phyloP scores from a whole-genome alignment of 30 jellyfish, hydroid and myxozoan genomes.

The Sanderia malayensis region DNA sequence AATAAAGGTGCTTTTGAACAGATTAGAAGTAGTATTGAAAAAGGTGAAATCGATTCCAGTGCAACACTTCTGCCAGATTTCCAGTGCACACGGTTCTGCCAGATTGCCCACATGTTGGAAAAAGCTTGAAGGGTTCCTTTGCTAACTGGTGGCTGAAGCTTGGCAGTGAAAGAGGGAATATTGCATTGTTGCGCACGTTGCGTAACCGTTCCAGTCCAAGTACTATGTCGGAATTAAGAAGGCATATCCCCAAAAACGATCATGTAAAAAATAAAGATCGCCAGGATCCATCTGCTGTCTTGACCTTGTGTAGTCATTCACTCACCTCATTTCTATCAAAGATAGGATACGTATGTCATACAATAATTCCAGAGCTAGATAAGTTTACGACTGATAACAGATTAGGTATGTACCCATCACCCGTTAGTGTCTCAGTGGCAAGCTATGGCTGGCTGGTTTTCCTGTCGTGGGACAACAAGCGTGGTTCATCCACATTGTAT shows the following conservation, averaged over 20 bases:
- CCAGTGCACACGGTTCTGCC: too few relatives aligned
- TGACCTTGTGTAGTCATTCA: constrained; percentile 5
- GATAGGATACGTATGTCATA: constrained; percentile 12
- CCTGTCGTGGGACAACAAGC: constrained; percentile 22
- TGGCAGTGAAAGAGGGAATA: constrained; percentile 26
- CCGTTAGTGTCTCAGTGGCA: constrained; percentile 28
- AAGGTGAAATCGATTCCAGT: constrained; percentile 6
- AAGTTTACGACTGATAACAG: constrained; percentile 29
- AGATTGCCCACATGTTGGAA: constrained; percentile 41
- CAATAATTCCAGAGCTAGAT: constrained; percentile 29
- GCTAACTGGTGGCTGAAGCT: constrained; percentile 26
- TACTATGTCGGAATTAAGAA: constrained; percentile 3
- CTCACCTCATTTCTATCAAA: neutral
- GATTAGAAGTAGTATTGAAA: constrained; percentile 25
- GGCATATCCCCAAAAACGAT: constrained; percentile 22
- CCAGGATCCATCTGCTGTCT: constrained; percentile 35
- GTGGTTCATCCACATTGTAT: constrained; percentile 13
- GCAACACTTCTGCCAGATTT: constrained; percentile 7
- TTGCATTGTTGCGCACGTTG: constrained; percentile 31
- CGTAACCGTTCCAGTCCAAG: constrained; percentile 14
- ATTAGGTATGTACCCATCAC: constrained; percentile 37
- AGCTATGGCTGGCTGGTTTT: constrained; percentile 37
- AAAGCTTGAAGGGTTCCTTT: constrained; percentile 31
- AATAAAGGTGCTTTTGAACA: constrained; percentile 34
- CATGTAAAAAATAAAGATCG: constrained; percentile 28